These are phyloP conservation scores for Okamejei kenojei DNA, from an alignment of 2,797 vertebrate genomes.

Conservation along the genomic window DNA sequence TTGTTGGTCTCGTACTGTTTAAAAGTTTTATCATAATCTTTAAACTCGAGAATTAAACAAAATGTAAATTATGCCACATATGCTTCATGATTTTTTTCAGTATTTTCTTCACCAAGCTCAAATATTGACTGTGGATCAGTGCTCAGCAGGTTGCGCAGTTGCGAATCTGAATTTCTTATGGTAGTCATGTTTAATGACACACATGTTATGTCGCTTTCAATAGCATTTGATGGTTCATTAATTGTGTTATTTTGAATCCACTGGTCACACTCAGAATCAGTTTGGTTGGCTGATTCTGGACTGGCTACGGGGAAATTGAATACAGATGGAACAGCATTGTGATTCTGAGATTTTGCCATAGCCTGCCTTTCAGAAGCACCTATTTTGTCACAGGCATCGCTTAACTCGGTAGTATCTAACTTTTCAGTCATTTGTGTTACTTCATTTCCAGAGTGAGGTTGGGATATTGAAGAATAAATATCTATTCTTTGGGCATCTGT, in stretches of 20 bases:
- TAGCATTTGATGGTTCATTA: conserved; percentile 38
- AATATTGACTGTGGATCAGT: conserved; percentile 45
- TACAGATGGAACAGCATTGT: conserved; percentile 40
- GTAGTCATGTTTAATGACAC: conserved; percentile 34
- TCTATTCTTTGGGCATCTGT: neutral
- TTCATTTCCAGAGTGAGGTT: neutral
- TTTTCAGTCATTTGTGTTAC: conserved; percentile 7
- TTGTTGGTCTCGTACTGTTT: neutral
- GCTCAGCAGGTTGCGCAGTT: conserved; percentile 28
- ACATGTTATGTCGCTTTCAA: conserved; percentile 1
- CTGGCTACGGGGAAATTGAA: conserved; percentile 42
- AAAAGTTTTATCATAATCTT: neutral
- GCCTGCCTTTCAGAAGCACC: neutral
- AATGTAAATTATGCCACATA: conserved; percentile 50
- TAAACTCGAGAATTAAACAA: neutral
- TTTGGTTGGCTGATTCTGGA: conserved; percentile 20
- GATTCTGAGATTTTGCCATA: conserved; percentile 35
- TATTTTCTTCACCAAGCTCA: conserved; percentile 44
- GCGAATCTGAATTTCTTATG: conserved; percentile 11
- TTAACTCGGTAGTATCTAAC: neutral
- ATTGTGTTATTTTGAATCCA: conserved; percentile 36
- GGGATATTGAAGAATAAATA: neutral
- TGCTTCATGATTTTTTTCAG: conserved; percentile 47
- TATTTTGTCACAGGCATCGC: neutral
- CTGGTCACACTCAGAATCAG: conserved; percentile 43